A percentile compares a stretch with the other conserved stretches of the same genome.
phyloP scores from a whole-genome alignment of 2,113 vertebrate genomes.

The Gila orcuttii region DNA sequence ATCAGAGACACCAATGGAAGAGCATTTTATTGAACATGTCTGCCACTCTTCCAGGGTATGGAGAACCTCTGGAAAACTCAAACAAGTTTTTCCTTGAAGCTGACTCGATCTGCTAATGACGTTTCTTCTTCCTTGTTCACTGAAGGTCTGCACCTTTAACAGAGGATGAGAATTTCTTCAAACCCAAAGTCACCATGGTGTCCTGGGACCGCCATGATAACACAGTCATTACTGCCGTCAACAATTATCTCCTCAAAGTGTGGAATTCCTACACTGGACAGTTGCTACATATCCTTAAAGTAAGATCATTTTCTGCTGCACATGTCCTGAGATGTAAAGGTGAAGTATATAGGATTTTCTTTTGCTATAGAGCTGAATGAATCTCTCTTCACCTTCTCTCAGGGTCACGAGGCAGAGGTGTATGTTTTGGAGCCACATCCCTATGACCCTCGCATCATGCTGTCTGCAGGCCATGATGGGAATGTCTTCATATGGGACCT shows the following conservation, averaged over 20 bases:
- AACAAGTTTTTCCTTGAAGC: neutral
- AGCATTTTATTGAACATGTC: slow-evolving; percentile 92
- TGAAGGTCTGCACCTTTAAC: slow-evolving; percentile 68
- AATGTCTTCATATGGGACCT: slow-evolving; percentile 97
- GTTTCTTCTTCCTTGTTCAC: neutral
- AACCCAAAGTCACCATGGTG: slow-evolving; percentile 98
- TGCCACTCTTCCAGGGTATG: slow-evolving; percentile 84
- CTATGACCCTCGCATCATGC: slow-evolving; percentile 92
- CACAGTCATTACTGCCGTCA: slow-evolving; percentile 94
- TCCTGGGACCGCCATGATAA: slow-evolving; percentile 94
- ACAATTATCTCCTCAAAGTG: slow-evolving; percentile 96
- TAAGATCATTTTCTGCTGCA: slow-evolving; percentile 60
- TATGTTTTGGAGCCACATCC: slow-evolving; percentile 98
- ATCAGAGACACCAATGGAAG: slow-evolving; percentile 88
- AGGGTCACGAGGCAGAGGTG: slow-evolving; percentile 97
- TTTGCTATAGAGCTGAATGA: neutral
- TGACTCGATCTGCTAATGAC: neutral
- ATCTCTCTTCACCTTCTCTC: slow-evolving; percentile 44
- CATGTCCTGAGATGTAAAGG: neutral
- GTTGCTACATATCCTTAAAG: slow-evolving; percentile 90
- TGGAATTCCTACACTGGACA: slow-evolving; percentile 94
- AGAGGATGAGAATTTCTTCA: slow-evolving; percentile 89
- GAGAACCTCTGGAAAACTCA: neutral
- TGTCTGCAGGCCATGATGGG: slow-evolving; percentile 96
- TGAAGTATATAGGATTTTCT: neutral